Base-by-base conservation (phyloP, 2,113 vertebrate species). In the Charina bottae region DNA sequence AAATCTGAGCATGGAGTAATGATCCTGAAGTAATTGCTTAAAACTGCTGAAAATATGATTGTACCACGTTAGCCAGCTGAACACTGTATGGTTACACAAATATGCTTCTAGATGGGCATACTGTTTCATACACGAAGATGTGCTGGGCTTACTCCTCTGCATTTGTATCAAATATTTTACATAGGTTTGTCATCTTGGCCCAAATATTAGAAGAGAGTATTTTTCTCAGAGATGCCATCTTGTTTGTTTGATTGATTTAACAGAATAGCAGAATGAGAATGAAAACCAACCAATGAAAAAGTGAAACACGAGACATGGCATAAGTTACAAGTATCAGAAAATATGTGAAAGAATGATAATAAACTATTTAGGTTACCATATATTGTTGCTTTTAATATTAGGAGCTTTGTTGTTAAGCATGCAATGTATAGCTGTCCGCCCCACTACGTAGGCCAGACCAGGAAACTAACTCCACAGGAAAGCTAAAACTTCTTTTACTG, bases 1-100 rank as follows among this genome's bases (percentile, higher is more conserved):
- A 94, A 96, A 96, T 90, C 58, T 89, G 89, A 95, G 89, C 23
- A 72, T 90, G 93, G 87, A 94, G 88, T 91, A 95, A 89, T 90
- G 92, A 84, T 53, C 42, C 56, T 90, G 91, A 91, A 95, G 93
- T 60, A 56, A 88, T 85, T 90, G 28, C n/a, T 93, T 93, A 72
- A 85, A 90, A 84, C 9, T 89, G 93, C 89, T 94, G 53, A 94
- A 93, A 94, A 91, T 85, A 89, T 91, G 89, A 89, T 84, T 91
- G 37, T 56, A 37, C 7, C 87, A 49, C 78, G 83, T 85, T 87
- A 93, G 46, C 49, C 46, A 94, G 53, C 19, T 33, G 93, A 93
- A 89, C 55, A 0, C 68, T 83, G 0, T 55, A 93, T 13, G 62
- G 86, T 86, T 86, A 46, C 56, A 28, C 72, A 83, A n/a, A n/a